Conservation (phyloP, 2,888 invertebrate species). For the Lepidocyrtoides sp. region DNA sequence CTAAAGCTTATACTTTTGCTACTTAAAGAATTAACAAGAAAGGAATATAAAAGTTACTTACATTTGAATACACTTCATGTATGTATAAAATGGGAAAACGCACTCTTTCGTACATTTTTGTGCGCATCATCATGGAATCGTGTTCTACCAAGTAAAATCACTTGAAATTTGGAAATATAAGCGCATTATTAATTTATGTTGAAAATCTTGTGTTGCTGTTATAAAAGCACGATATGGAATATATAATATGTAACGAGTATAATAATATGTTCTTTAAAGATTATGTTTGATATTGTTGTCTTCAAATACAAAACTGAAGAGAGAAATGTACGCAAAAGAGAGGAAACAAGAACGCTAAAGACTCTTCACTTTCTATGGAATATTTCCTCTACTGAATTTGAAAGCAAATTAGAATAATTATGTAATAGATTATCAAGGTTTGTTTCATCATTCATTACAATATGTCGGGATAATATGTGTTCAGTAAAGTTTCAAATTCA, state of each 20-base stretch:
- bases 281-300: neutral
- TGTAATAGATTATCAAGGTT: too few species aligned
- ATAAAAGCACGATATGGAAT: constrained; percentile 16
- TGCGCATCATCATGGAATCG: too few species aligned
- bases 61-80: too few species aligned
- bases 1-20: too few species aligned
- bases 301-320: constrained; percentile 1
- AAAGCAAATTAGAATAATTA: neutral
- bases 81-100: too few species aligned
- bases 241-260: constrained; percentile 13
- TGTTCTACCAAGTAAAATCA: too few species aligned
- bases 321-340: too few species aligned
- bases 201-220: neutral
- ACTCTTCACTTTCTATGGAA: neutral
- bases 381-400: neutral
- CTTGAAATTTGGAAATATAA: too few species aligned
- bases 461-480: neutral
- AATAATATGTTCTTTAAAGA: neutral
- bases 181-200: too few species aligned
- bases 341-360: neutral
- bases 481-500: neutral
- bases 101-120: too few species aligned
- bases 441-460: constrained; percentile 2
- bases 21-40: too few species aligned
- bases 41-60: too few species aligned